phyloP scores from a whole-genome alignment of 2,888 invertebrate genomes.

The Tachina lurida region DNA sequence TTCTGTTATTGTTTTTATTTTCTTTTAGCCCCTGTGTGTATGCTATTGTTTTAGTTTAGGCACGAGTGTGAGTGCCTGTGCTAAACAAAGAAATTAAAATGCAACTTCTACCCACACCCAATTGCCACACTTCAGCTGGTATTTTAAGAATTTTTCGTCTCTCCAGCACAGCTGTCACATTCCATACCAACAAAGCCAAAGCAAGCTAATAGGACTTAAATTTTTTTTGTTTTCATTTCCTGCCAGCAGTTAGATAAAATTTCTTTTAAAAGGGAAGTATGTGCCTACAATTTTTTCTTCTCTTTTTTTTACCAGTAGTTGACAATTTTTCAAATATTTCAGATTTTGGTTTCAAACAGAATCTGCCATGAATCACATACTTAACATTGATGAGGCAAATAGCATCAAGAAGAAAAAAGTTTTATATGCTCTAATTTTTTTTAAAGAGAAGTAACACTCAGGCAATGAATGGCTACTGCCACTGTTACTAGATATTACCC shows the following conservation, averaged over 20 bases:
- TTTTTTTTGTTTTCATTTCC: neutral
- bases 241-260: neutral
- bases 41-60: neutral
- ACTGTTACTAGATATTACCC: too few relatives aligned
- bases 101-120: neutral
- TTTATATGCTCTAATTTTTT: too few relatives aligned
- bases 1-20: neutral
- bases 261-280: neutral
- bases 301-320: too few relatives aligned
- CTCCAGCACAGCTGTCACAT: conserved; percentile 41
- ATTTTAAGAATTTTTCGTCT: neutral
- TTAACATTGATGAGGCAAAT: too few relatives aligned
- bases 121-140: conserved; percentile 1
- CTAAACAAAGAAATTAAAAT: neutral
- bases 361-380: too few relatives aligned
- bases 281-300: too few relatives aligned
- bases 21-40: conserved; percentile 4
- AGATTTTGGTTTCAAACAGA: too few relatives aligned
- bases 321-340: too few relatives aligned
- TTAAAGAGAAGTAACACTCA: too few relatives aligned
- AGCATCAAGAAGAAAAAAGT: too few relatives aligned
- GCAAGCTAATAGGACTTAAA: neutral
- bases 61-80: neutral
- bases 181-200: neutral
- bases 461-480: too few relatives aligned